These are phyloP conservation scores for Hetaerina americana DNA, from an alignment of 1,140 invertebrate genomes.

Conservation along the genomic window DNA sequence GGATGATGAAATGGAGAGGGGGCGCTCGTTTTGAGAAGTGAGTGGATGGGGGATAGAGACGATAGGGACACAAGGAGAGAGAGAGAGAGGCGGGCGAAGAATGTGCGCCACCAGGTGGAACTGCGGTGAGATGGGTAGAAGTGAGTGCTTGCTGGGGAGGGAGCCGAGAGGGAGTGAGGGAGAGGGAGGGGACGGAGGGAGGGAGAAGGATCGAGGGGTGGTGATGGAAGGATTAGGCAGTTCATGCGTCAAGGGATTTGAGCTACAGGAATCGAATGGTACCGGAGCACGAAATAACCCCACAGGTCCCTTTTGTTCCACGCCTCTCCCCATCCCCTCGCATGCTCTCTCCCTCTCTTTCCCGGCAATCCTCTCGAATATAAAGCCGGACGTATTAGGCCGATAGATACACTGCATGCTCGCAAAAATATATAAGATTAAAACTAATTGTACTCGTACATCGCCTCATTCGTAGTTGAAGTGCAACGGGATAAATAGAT, in stretches of 20 bases:
- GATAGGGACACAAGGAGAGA: too few relatives aligned
- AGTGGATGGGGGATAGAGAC: too few relatives aligned
- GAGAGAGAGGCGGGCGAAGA: too few relatives aligned
- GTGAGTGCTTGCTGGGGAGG: not conserved
- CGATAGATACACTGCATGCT: too few relatives aligned
- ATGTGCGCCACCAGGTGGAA: too few relatives aligned
- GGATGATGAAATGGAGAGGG: too few relatives aligned
- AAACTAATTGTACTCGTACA: too few relatives aligned
- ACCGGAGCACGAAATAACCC: not conserved
- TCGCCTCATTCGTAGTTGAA: too few relatives aligned
- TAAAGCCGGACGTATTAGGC: not conserved
- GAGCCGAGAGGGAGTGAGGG: not conserved
- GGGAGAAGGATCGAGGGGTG: not conserved
- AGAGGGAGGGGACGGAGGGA: not conserved
- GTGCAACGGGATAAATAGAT: too few relatives aligned
- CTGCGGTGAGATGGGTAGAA: too few relatives aligned
- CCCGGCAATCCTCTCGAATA: not conserved
- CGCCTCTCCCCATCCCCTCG: not conserved
- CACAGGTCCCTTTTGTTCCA: not conserved
- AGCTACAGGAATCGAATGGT: not conserved
- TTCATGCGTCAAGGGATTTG: not conserved
- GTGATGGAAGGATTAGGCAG: not conserved
- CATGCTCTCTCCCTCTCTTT: not conserved
- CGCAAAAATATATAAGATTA: too few relatives aligned
- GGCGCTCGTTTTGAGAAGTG: too few relatives aligned